Percentiles rank a stretch among this genome's conserved stretches.
Evolutionary conservation across 2,888 invertebrate genomes (phyloP).

Genomic region (Morinoia aosen): DNA sequence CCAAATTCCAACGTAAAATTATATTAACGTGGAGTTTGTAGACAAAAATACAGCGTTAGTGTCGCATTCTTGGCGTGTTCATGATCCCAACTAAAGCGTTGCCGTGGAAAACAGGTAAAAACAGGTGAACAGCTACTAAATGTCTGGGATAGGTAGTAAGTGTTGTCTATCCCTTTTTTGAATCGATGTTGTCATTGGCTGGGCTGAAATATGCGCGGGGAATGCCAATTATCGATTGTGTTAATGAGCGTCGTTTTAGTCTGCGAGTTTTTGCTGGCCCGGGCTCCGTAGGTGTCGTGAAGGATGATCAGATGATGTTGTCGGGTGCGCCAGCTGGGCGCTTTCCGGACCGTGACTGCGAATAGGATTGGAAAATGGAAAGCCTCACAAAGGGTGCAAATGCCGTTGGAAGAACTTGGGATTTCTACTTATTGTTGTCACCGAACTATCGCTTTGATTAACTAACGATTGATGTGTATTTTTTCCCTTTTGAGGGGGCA

Average conservation of each 20-base stretch:
- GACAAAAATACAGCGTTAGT: neutral
- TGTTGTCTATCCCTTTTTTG: neutral
- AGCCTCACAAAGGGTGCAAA: neutral
- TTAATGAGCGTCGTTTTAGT: neutral
- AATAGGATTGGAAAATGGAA: neutral
- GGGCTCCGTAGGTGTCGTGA: neutral
- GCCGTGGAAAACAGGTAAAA: slow-evolving; percentile 19
- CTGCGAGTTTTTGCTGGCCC: neutral
- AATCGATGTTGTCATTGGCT: neutral
- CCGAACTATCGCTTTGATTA: neutral
- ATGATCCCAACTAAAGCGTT: slow-evolving; percentile 14
- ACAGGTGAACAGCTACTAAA: neutral
- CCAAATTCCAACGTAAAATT: neutral
- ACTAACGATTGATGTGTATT: neutral
- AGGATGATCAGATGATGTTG: neutral
- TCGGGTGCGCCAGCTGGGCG: neutral
- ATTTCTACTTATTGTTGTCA: neutral
- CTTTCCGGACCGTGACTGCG: neutral
- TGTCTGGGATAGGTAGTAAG: neutral
- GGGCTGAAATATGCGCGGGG: neutral
- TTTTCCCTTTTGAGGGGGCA: neutral
- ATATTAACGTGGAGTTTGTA: neutral
- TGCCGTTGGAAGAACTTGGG: neutral
- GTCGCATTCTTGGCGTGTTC: slow-evolving; percentile 27
- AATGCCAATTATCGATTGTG: neutral